These are phyloP conservation scores for Tetheella fluctuosa DNA, from an alignment of 2,888 invertebrate species.

Conservation along the genomic window DNA sequence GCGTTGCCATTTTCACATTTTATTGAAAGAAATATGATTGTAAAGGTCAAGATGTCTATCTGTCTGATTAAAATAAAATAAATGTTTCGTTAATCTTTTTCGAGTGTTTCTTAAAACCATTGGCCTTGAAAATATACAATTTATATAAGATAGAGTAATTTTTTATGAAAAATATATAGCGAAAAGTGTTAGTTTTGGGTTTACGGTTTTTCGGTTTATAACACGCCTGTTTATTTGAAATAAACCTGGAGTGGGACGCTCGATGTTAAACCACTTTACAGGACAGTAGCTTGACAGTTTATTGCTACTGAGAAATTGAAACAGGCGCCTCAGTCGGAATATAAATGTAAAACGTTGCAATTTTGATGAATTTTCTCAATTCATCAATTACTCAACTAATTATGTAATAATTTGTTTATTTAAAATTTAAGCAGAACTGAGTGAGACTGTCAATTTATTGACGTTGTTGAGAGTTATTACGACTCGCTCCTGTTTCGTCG, in stretches of 20 bases:
- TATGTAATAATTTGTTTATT: neutral
- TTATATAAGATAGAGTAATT: neutral
- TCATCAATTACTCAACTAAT: slow-evolving; percentile 7
- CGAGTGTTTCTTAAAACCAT: too few species aligned
- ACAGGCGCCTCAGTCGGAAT: slow-evolving; percentile 28
- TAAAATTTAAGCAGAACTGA: neutral
- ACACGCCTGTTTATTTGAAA: neutral
- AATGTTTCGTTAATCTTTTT: too few species aligned
- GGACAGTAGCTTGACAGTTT: slow-evolving; percentile 33
- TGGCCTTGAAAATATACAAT: too few species aligned
- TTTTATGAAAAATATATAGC: neutral
- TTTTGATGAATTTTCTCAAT: slow-evolving; percentile 22
- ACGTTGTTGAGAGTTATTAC: too few species aligned
- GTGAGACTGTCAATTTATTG: too few species aligned
- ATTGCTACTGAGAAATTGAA: slow-evolving; percentile 40
- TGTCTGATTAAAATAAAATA: neutral
- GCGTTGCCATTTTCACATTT: neutral
- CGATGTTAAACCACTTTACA: slow-evolving; percentile 22
- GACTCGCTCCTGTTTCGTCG: too few species aligned
- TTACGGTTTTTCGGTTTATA: neutral
- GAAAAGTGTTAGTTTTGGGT: neutral
- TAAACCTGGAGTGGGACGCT: slow-evolving; percentile 18
- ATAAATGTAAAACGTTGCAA: slow-evolving; percentile 26
- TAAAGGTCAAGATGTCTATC: too few species aligned
- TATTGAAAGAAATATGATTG: neutral